phyloP scores from a whole-genome alignment of 2,113 vertebrate species.

The Ahaetulla prasina region DNA sequence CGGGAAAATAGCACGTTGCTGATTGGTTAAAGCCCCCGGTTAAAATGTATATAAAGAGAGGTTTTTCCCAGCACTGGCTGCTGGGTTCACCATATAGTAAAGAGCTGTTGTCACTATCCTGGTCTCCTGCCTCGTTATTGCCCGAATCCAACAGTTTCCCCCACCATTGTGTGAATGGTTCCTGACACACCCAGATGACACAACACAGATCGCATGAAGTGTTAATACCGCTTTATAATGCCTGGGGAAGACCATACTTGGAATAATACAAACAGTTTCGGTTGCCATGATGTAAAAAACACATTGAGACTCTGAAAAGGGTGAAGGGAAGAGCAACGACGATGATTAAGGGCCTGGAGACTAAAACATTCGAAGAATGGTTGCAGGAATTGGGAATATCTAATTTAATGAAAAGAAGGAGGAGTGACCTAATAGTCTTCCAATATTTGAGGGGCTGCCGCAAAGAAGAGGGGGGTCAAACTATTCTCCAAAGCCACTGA shows the following conservation, averaged over 20 bases:
- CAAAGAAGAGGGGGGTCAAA: too few species aligned
- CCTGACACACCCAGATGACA: background rate
- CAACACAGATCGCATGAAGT: background rate
- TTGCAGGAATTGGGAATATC: background rate
- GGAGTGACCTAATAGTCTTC: background rate
- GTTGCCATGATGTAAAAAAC: background rate
- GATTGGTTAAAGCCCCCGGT: too few species aligned
- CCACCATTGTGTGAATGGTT: background rate
- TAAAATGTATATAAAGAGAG: too few species aligned
- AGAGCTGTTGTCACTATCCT: too few species aligned
- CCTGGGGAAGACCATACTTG: background rate
- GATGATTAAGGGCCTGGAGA: background rate
- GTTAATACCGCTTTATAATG: fast-evolving
- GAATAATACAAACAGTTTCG: background rate
- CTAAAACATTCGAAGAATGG: fast-evolving
- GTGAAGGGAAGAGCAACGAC: background rate
- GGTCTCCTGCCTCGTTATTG: too few species aligned
- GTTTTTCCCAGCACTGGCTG: too few species aligned
- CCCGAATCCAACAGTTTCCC: too few species aligned
- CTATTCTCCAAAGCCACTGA: too few species aligned
- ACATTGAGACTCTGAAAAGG: background rate
- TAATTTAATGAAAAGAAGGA: background rate
- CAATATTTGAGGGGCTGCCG: background rate
- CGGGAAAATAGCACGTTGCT: too few species aligned
- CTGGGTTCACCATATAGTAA: too few species aligned